A percentile compares a stretch with the other conserved stretches of the same genome.
phyloP scores from a whole-genome alignment of 2,797 vertebrate species.

The Epinephelus malabaricus region DNA sequence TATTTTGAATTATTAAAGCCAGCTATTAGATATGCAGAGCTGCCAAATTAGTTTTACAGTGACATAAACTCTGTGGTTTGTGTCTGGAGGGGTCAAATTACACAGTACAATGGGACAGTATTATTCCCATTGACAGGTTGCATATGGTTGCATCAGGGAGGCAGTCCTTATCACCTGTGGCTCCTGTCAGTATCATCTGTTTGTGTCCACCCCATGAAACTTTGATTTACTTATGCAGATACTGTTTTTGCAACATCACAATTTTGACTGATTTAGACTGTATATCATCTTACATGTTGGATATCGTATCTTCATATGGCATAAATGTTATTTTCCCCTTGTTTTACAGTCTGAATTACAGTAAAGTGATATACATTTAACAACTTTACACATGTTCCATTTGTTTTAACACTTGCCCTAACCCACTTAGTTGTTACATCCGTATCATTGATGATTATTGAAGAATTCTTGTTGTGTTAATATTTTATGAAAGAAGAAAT shows the following conservation, averaged over 20 bases:
- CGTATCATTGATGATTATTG: no score
- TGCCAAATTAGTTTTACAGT: background rate
- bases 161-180: slow-evolving; percentile 32
- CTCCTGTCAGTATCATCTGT: background rate
- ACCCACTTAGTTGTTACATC: no score
- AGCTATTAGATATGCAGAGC: background rate
- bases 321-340: no score
- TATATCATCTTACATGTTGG: no score
- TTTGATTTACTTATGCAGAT: background rate
- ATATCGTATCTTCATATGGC: no score
- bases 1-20: background rate
- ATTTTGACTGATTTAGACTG: background rate
- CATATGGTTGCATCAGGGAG: slow-evolving; percentile 56
- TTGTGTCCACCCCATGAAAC: background rate
- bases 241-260: background rate
- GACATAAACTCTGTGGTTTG: background rate
- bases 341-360: no score
- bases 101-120: slow-evolving; percentile 16
- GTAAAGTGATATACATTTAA: no score
- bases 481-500: no score
- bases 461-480: no score
- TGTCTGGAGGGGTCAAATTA: slow-evolving; percentile 27
- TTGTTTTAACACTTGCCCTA: no score
- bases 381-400: no score
- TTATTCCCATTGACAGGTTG: slow-evolving; percentile 20